Evolutionary conservation across 2,888 invertebrate genomes (phyloP), one percentile per base, ranked within the genome.

Genomic region (Cheiracanthium punctorium): DNA sequence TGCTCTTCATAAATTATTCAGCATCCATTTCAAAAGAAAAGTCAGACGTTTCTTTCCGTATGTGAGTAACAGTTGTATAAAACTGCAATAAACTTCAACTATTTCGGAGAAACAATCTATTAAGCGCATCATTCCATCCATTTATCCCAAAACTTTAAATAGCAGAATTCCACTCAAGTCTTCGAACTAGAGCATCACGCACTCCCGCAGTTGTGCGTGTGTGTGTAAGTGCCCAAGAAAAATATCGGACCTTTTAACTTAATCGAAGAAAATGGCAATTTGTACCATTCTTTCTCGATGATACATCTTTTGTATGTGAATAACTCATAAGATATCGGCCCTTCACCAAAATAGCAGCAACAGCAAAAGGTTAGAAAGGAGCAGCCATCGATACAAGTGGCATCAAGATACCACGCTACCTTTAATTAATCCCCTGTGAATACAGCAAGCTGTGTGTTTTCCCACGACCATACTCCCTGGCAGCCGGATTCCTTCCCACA

Each of bases 351-450:
- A 71, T 28, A 71, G 43, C 43, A 71, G 7, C 71, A 43, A 37
- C 41, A 43, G 29, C 43, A 43, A 17, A 43, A 29, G 43, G 43
- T 29, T 29, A 71, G 69, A 69, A 69, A n/a, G n/a, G 69, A 71
- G 71, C 29, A 43, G 14, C 29, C 71, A 43, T 32, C 72, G 77
- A 72, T 77, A 72, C 77, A 77, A 72, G 72, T 77, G 77, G 77
- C 41, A 74, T 70, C 75, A 72, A 58, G 58, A 41, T 72, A 33
- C 79, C 79, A 74, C 79, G 69, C 28, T 80, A 70, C 79, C 84
- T 85, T 85, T 85, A 85, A 85, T 85, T 85, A 85, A 85, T 85
- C 84, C 84, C 58, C 72, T 37, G 73, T 64, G 71, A 77, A 77
- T 84, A 43, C 52, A 74, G 71, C 75, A 86, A 86, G 80, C 86